phyloP scores from a whole-genome alignment of 2,797 vertebrate species.

The Margarornis squamiger region DNA sequence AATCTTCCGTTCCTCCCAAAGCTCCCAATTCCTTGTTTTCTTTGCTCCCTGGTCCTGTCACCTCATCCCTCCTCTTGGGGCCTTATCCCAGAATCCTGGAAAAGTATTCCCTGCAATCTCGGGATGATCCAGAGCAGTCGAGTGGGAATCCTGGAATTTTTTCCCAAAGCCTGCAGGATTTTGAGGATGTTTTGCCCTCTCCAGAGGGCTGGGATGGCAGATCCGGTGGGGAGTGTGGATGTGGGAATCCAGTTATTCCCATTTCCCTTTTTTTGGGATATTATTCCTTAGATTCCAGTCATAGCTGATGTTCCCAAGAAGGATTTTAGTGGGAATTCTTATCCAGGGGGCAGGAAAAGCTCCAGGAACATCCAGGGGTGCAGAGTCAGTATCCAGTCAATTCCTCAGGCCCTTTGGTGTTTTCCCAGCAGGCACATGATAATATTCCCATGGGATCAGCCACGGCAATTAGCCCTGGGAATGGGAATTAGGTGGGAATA shows the following conservation, averaged over 20 bases:
- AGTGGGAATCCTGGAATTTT: background rate
- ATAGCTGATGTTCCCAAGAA: background rate
- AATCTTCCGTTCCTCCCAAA: background rate
- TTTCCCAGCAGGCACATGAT: background rate
- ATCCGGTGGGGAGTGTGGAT: background rate
- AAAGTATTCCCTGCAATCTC: background rate
- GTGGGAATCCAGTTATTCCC: background rate
- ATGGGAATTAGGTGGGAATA: background rate
- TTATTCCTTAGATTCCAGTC: background rate
- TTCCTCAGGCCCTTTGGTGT: background rate
- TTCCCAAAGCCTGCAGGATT: background rate
- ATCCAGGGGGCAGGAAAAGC: background rate
- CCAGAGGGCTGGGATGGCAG: background rate
- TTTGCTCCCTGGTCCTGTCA: background rate
- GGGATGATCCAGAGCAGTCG: background rate
- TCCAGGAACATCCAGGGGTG: background rate
- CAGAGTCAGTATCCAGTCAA: background rate
- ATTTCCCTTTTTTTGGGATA: background rate
- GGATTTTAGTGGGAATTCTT: background rate
- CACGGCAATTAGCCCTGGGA: background rate
- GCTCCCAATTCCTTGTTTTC: background rate
- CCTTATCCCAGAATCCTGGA: background rate
- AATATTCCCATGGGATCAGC: background rate
- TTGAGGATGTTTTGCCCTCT: background rate
- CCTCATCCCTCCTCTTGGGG: background rate